Conservation (phyloP, 2,888 invertebrate species). For the Trilocha varians region DNA sequence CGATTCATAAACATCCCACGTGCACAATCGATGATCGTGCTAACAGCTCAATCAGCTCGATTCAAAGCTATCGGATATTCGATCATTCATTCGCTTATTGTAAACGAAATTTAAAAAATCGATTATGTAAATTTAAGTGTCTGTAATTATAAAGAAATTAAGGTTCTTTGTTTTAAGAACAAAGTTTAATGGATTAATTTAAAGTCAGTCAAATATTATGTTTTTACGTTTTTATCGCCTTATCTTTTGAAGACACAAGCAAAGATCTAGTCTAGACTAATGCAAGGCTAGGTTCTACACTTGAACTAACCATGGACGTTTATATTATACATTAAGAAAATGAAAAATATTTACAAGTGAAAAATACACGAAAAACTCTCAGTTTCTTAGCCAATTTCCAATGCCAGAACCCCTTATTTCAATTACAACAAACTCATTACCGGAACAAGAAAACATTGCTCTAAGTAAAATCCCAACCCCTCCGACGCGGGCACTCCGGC, state of each 20-base stretch:
- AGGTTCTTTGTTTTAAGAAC: background rate
- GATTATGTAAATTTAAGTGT: background rate
- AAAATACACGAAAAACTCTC: background rate
- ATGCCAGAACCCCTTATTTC: background rate
- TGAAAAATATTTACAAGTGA: too few relatives aligned
- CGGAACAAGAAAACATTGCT: constrained; percentile 19
- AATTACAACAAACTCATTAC: background rate
- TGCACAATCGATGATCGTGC: constrained; percentile 22
- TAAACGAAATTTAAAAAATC: constrained; percentile 18
- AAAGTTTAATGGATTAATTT: too few relatives aligned
- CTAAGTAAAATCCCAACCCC: constrained; percentile 30
- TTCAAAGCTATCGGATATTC: constrained; percentile 9
- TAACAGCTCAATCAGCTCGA: constrained; percentile 49
- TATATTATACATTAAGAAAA: too few relatives aligned
- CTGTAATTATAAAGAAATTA: background rate
- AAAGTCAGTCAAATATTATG: too few relatives aligned
- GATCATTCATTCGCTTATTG: constrained; percentile 22
- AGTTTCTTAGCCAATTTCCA: background rate
- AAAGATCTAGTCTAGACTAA: too few relatives aligned
- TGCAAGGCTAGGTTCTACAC: too few relatives aligned
- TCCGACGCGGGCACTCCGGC: constrained; percentile 25
- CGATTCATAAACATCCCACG: constrained; percentile 1
- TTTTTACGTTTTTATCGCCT: too few relatives aligned
- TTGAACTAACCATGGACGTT: too few relatives aligned
- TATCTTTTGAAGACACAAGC: too few relatives aligned